Evolutionary conservation across 2,888 invertebrate genomes (phyloP).

Genomic region (Ischnura elegans): DNA sequence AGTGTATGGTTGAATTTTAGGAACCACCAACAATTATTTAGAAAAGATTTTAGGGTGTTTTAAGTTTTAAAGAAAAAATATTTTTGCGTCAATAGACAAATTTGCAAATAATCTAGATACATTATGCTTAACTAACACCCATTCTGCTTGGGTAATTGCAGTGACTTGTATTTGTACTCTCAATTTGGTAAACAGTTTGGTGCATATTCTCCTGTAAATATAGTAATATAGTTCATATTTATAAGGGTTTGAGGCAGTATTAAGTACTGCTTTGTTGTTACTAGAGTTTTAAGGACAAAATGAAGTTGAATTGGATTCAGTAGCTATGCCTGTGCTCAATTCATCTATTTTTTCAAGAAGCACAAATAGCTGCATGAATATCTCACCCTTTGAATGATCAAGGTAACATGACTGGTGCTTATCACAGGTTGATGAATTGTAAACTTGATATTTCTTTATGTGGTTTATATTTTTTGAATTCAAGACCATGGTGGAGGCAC

Average conservation of each 20-base stretch:
- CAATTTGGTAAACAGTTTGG: neutral
- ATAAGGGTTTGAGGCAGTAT: slow-evolving; percentile 2
- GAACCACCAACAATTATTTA: neutral
- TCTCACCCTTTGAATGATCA: neutral
- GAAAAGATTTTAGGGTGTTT: neutral
- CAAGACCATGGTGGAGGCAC: slow-evolving; percentile 28
- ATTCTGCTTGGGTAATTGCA: neutral
- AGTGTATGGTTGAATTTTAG: neutral
- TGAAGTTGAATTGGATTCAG: neutral
- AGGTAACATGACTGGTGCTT: slow-evolving; percentile 32
- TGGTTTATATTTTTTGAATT: slow-evolving; percentile 14
- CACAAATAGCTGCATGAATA: neutral
- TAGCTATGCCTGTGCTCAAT: slow-evolving; percentile 11
- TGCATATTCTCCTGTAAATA: slow-evolving; percentile 16
- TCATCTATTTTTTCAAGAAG: slow-evolving; percentile 17
- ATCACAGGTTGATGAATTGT: slow-evolving; percentile 20
- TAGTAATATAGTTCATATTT: neutral
- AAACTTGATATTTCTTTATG: slow-evolving; percentile 3
- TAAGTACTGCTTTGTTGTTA: slow-evolving; percentile 15
- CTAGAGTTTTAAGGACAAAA: neutral
- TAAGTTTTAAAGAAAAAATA: neutral
- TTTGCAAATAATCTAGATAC: neutral
- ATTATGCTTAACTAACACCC: neutral
- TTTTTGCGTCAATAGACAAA: neutral
- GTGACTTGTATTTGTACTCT: neutral